Conservation (phyloP, 2,888 invertebrate species). For the Mythimna lalbum region DNA sequence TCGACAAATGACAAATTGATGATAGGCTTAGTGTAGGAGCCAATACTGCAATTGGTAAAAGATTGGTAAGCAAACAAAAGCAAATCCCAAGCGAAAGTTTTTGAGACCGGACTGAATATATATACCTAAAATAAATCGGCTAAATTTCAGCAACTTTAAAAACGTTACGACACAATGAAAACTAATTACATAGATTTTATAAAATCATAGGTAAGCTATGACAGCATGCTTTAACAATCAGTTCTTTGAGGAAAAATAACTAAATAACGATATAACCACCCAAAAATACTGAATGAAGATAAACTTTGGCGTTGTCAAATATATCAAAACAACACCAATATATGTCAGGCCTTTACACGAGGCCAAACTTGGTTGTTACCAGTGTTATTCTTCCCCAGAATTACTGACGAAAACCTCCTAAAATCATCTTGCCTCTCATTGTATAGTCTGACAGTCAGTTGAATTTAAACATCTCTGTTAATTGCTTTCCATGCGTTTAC, state of each 20-base stretch:
- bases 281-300: neutral
- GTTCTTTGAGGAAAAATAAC: too few species aligned
- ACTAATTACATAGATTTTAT: too few species aligned
- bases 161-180: neutral
- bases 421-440: slow-evolving; percentile 37
- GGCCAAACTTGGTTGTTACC: neutral
- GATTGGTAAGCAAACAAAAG: slow-evolving; percentile 20
- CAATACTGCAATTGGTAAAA: slow-evolving; percentile 19
- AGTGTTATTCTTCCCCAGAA: slow-evolving; percentile 23
- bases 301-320: neutral
- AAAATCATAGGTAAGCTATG: too few species aligned
- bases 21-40: slow-evolving; percentile 27
- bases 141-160: neutral
- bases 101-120: neutral
- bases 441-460: slow-evolving; percentile 37
- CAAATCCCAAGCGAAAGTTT: slow-evolving; percentile 8
- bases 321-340: neutral
- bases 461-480: slow-evolving; percentile 49
- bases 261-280: neutral
- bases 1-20: slow-evolving; percentile 41
- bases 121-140: neutral
- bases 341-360: neutral
- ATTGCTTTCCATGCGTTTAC: slow-evolving; percentile 42
- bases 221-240: too few species aligned
- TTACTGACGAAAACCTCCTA: slow-evolving; percentile 31